Percentiles rank a stretch among this genome's conserved stretches.
Conservation (phyloP, 2,797 vertebrate genomes). For the Austrolebias charrua region DNA sequence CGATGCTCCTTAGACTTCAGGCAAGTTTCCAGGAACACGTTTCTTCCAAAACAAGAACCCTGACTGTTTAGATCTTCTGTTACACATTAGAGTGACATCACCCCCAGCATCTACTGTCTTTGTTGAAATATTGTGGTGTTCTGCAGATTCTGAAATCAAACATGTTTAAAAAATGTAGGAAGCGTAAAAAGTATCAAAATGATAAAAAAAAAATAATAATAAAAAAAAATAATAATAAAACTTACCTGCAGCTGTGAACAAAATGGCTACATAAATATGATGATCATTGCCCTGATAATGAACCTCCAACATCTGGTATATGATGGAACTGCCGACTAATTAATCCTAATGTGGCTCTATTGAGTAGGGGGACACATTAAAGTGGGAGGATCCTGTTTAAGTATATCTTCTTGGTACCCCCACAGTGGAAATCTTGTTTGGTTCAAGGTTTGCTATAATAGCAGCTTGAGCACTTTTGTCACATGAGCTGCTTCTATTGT, state of each 20-base stretch:
- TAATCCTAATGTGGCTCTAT: background rate
- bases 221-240: rapidly evolving
- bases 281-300: slow-evolving; percentile 11
- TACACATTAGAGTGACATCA: slow-evolving; percentile 34
- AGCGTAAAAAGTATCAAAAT: background rate
- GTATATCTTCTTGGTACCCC: background rate
- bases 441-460: background rate
- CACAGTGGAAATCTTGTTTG: slow-evolving; percentile 1
- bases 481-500: background rate
- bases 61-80: rapidly evolving
- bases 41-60: slow-evolving; percentile 20
- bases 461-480: background rate
- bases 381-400: slow-evolving; percentile 16
- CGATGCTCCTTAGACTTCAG: slow-evolving; percentile 33
- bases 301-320: background rate
- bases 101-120: slow-evolving; percentile 24
- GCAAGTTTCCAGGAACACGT: slow-evolving; percentile 26
- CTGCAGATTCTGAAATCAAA: slow-evolving; percentile 26
- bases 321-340: rapidly evolving
- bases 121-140: slow-evolving; percentile 4
- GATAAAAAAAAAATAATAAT: background rate
- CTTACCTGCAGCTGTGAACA: slow-evolving; percentile 18
- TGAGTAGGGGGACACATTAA: slow-evolving; percentile 2
- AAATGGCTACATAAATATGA: background rate
- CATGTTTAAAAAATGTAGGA: background rate